Evolutionary conservation across 2,113 vertebrate genomes (phyloP), one percentile per base, ranked within the genome.

Genomic region (Laticauda laticaudata): DNA sequence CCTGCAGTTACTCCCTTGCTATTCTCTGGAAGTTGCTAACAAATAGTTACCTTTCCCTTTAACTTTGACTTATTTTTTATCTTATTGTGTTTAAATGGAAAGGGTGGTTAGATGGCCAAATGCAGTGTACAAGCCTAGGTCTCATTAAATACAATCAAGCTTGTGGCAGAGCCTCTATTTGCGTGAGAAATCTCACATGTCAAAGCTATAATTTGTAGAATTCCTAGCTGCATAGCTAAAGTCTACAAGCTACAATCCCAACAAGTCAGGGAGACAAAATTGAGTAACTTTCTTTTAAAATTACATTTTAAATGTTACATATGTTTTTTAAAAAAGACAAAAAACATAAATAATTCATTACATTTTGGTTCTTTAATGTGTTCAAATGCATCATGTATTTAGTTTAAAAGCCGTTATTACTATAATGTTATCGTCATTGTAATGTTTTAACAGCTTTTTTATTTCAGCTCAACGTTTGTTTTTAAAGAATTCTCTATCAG

Each of bases 391-490:
- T 24, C 92, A 92, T 39, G 91, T 97, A 95, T 96, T 97, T 96
- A 96, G 69, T 59, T 95, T 95, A 92, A 93, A 91, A 94, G 90
- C 54, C 1, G 88, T 96, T 88, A 95, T 24, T 94, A 94, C 92
- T 57, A 91, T 59, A 56, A 10, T 29, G 24, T 85, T 95, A 92
- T 14, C 23, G 92, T 54, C 75, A 53, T 93, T 92, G 86, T 90
- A 95, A 96, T 92, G 88, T 95, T 94, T 96, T 69, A 86, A 93
- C 95, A 91, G 91, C 95, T 43, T 96, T 96, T 96, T 95, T 93
- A 96, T 94, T 96, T 96, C 96, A 94, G 95, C 34, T 81, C 75
- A 97, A 96, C 92, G 94, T 95, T 88, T 96, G 91, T 96, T 93
- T 94, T 56, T 45, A 89, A 88, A 94, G 94, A 96, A 93, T 94